Evolutionary conservation across 2,888 invertebrate species (phyloP).

Genomic region (Stomorhina lunata): DNA sequence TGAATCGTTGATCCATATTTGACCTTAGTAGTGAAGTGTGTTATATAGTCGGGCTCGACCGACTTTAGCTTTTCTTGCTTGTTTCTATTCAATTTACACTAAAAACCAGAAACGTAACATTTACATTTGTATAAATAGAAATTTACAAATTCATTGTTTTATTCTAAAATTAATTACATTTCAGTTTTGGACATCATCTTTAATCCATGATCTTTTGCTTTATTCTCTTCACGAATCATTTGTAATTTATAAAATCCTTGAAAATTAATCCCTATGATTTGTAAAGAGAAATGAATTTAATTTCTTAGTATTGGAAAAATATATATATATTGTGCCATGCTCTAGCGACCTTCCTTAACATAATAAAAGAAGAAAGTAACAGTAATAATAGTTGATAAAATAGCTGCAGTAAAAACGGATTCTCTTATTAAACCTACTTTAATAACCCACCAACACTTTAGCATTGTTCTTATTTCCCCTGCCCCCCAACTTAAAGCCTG

Average conservation of each 20-base stretch:
- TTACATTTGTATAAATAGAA: too few relatives aligned
- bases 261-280: not conserved
- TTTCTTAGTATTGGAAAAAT: too few relatives aligned
- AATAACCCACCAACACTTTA: not conserved
- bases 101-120: too few relatives aligned
- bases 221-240: not conserved
- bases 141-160: not conserved
- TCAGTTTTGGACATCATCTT: not conserved
- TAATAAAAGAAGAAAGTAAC: not conserved
- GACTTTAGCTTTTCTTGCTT: too few relatives aligned
- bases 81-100: too few relatives aligned
- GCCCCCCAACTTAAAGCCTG: not conserved
- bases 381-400: not conserved
- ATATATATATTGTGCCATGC: too few relatives aligned
- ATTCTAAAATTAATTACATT: not conserved
- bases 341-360: not conserved
- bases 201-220: not conserved
- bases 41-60: too few relatives aligned
- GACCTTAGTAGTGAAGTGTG: too few relatives aligned
- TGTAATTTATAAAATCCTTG: not conserved
- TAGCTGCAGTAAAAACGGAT: too few relatives aligned
- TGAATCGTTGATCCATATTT: too few relatives aligned
- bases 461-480: not conserved
- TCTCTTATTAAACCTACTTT: not conserved
- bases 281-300: not conserved